Evolutionary conservation across 2,797 vertebrate species (phyloP), one percentile per base, ranked within the genome.

Genomic region (Gymnocypris eckloni): DNA sequence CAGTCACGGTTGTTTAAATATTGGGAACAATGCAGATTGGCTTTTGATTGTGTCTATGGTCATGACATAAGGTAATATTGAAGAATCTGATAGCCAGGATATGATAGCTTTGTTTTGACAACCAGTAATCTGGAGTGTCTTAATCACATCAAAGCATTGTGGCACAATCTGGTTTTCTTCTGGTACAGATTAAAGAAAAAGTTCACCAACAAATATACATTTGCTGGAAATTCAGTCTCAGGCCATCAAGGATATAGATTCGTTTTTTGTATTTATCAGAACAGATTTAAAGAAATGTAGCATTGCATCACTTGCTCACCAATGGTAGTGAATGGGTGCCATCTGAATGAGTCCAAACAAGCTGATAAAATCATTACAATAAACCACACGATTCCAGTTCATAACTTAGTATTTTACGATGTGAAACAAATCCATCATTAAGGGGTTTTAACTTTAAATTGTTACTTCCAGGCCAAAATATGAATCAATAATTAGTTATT

Each of bases 61-160:
- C 8, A 16, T 41, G 43, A 16, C 13, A 50, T 45, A 67, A n/a
- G 28, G n/a, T 16, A 72, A 28, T 54, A 39, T 33, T 37, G 64
- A 37, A 70, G 33, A 67, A 48, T 71, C 54, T 77, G 75, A 75
- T 18, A n/a, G 69, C 52, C 43, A n/a, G 43, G 7, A 67, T 33
- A 67, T 48, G 25, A 75, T 73, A 73, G 73, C 54, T 64, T 18
- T 41, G n/a, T 15, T 82, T 61, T 59, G 22, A 33, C 81, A 43
- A 2, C 25, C 33, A 11, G 33, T 79, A 56, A 56, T 56, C 43
- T 13, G 20, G 16, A 37, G 6, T 13, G 39, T n/a, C 15, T 83
- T 83, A 66, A 52, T 50, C 22, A 18, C 71, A 39, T 64, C 52
- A 61, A n/a, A 67, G 33, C 50, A 11, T n/a, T 66, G 33, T 64